These are phyloP conservation scores for Leptocoma aspasia DNA, from an alignment of 2,113 vertebrate species.

Conservation along the genomic window DNA sequence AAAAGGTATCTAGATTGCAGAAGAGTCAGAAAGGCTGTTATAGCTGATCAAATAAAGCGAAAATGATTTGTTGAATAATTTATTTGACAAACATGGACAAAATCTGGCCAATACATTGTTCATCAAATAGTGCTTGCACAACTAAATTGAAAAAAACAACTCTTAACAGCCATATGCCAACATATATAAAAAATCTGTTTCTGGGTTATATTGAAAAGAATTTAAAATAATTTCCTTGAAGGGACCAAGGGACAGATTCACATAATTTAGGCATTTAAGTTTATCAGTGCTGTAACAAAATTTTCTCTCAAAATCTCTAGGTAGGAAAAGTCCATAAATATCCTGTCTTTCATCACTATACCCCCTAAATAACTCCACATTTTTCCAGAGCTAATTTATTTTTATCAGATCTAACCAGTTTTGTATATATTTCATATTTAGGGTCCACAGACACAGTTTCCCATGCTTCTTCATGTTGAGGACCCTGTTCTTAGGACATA, in stretches of 20 bases:
- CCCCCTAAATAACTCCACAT: neutral
- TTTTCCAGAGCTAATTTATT: neutral
- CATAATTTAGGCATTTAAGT: neutral
- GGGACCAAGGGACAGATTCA: neutral
- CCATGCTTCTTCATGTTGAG: neutral
- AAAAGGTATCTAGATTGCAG: conserved; percentile 32
- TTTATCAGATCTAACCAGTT: neutral
- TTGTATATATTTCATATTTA: neutral
- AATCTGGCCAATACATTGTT: conserved; percentile 31
- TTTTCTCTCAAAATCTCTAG: neutral
- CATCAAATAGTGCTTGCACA: conserved; percentile 20
- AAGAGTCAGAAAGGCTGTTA: conserved; percentile 43
- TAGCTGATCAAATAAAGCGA: conserved; percentile 12
- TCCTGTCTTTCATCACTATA: neutral
- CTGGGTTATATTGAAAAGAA: neutral
- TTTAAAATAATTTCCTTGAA: neutral
- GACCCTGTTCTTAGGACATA: neutral
- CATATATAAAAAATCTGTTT: conserved; percentile 4
- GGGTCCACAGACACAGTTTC: neutral
- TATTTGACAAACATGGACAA: conserved; percentile 57
- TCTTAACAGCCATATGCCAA: neutral
- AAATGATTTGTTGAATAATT: conserved; percentile 65
- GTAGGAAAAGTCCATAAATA: neutral
- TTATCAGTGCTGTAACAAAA: neutral
- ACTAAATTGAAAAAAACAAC: neutral